Conservation (phyloP, 2,888 invertebrate species). For the Fissipunctia ypsillon region DNA sequence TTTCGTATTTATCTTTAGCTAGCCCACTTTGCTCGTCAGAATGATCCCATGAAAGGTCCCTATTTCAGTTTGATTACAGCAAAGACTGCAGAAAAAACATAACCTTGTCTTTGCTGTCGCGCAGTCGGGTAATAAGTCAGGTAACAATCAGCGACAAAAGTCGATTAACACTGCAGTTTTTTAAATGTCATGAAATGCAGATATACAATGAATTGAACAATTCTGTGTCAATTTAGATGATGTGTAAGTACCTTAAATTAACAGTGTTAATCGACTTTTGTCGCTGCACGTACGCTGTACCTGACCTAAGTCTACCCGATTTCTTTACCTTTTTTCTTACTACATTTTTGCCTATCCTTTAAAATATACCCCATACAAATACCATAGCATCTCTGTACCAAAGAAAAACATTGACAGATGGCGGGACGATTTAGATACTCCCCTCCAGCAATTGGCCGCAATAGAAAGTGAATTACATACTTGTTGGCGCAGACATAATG, state of each 20-base stretch:
- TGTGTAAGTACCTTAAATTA: background rate
- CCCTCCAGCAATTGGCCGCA: constrained; percentile 69
- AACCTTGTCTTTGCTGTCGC: too few species aligned
- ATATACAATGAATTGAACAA: background rate
- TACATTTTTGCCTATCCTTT: background rate
- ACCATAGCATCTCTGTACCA: background rate
- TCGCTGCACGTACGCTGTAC: background rate
- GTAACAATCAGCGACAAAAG: background rate
- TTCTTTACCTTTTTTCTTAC: background rate
- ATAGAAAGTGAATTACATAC: constrained; percentile 71
- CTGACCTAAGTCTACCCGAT: background rate
- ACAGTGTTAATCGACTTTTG: background rate
- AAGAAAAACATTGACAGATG: constrained; percentile 70
- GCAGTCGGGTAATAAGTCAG: background rate
- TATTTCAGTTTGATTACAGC: background rate
- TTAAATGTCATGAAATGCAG: background rate
- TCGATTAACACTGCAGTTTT: background rate
- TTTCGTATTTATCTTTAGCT: background rate
- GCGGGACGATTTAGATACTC: constrained; percentile 66
- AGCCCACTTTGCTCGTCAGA: background rate
- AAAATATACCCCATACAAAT: background rate
- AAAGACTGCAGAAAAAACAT: background rate
- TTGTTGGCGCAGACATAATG: constrained; percentile 53
- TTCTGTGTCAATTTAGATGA: background rate
- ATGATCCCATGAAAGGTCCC: background rate